Evolutionary conservation across 2,113 vertebrate genomes (phyloP).

Genomic region (Rhizomys pruinosus): DNA sequence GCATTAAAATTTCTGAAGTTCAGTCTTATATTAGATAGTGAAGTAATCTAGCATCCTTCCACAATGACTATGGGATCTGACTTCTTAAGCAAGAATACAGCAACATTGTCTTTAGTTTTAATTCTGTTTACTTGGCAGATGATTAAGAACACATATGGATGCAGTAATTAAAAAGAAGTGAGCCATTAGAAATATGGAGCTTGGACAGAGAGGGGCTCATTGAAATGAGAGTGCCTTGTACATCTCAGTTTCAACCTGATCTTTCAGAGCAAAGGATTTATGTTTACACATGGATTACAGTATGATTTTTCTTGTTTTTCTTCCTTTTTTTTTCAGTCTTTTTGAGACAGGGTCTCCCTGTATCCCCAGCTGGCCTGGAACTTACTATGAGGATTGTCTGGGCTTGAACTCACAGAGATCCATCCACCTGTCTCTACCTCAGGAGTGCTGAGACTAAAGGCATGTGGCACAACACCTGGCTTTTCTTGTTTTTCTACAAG

Average conservation of each 20-base stretch:
- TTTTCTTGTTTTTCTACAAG: not conserved
- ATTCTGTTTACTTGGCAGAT: not conserved
- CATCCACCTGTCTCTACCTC: no score
- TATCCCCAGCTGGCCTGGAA: no score
- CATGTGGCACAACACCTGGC: no score
- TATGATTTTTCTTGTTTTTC: no score
- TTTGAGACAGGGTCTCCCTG: no score
- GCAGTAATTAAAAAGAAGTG: not conserved
- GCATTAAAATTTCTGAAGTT: not conserved
- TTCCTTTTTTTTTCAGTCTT: no score
- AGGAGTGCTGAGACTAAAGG: no score
- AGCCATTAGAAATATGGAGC: not conserved
- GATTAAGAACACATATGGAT: not conserved
- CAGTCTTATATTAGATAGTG: not conserved
- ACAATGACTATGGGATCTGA: not conserved
- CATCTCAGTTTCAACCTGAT: no score
- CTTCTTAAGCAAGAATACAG: not conserved
- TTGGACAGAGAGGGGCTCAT: accelerated
- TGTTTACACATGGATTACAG: not conserved
- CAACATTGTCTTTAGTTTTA: not conserved
- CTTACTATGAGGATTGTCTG: no score
- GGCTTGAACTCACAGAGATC: no score
- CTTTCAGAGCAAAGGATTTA: not conserved
- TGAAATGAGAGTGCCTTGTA: not conserved
- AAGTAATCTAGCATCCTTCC: not conserved